Conservation (phyloP, 1,140 invertebrate genomes). For the Cherax destructor region DNA sequence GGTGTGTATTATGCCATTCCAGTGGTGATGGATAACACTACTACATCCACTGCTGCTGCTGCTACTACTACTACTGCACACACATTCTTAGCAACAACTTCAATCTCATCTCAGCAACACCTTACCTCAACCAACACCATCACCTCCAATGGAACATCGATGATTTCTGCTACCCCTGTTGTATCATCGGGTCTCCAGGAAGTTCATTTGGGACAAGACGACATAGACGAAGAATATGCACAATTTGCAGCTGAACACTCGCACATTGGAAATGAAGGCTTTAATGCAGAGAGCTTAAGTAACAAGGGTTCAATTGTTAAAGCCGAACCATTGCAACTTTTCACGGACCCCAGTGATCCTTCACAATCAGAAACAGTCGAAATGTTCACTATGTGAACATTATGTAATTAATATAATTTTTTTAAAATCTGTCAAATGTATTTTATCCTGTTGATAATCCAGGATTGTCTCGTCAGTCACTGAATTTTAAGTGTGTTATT, state of each 20-base stretch:
- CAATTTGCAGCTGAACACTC: slow-evolving; percentile 64
- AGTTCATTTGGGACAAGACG: slow-evolving; percentile 51
- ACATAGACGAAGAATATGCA: slow-evolving; percentile 59
- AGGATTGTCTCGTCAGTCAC: not conserved
- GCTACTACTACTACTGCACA: slow-evolving; percentile 1
- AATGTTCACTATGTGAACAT: slow-evolving; percentile 59
- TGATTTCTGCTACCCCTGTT: slow-evolving; percentile 18
- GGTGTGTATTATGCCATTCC: slow-evolving; percentile 64
- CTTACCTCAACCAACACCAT: slow-evolving; percentile 24
- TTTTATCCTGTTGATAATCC: not conserved
- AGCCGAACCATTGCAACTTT: slow-evolving; percentile 51
- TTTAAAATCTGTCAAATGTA: slow-evolving; percentile 5
- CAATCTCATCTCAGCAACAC: slow-evolving; percentile 5
- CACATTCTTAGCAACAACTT: slow-evolving; percentile 2
- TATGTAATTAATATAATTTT: not conserved
- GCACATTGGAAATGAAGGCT: slow-evolving; percentile 38
- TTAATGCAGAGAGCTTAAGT: slow-evolving; percentile 27
- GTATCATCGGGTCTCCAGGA: slow-evolving; percentile 29
- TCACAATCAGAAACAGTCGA: slow-evolving; percentile 56
- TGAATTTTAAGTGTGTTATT: not conserved
- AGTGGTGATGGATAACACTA: slow-evolving; percentile 47
- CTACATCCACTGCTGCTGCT: not conserved
- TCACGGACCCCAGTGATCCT: slow-evolving; percentile 57
- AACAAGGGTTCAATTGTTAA: slow-evolving; percentile 59
- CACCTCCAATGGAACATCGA: slow-evolving; percentile 43